Conservation (phyloP, 2,888 invertebrate species). For the Sinhomidia bicolor region DNA sequence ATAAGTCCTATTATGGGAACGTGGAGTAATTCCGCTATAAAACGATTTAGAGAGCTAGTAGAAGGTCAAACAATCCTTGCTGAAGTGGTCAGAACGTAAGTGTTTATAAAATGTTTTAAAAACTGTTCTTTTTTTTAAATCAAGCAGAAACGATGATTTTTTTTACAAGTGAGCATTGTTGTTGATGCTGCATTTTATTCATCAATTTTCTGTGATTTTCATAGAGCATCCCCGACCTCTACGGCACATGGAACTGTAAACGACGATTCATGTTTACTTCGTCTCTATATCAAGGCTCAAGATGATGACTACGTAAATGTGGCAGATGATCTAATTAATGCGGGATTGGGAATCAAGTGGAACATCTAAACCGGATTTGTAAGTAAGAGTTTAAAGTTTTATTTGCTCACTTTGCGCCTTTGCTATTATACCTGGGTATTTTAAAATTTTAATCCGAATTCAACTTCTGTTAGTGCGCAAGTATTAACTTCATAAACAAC, state of each 20-base stretch:
- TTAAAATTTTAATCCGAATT: too few relatives aligned
- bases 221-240: neutral
- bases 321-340: conserved; percentile 57
- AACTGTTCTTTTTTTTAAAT: too few relatives aligned
- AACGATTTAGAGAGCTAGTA: conserved; percentile 50
- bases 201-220: conserved; percentile 15
- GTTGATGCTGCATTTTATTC: neutral
- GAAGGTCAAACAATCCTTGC: conserved; percentile 31
- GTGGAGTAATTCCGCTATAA: conserved; percentile 57
- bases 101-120: neutral
- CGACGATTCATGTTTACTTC: conserved; percentile 40
- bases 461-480: too few relatives aligned
- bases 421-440: too few relatives aligned
- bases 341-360: conserved; percentile 68
- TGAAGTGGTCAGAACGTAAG: conserved; percentile 64
- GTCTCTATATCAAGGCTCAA: conserved; percentile 42
- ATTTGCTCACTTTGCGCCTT: too few relatives aligned
- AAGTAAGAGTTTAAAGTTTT: too few relatives aligned
- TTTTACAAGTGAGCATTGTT: neutral
- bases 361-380: conserved; percentile 2
- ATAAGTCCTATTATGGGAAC: conserved; percentile 69
- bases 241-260: neutral
- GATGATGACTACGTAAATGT: conserved; percentile 55
- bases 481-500: too few relatives aligned
- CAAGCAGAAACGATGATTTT: too few relatives aligned